These are phyloP conservation scores for Drosophila emarginata DNA, from an alignment of 2,888 invertebrate genomes.

Conservation along the genomic window DNA sequence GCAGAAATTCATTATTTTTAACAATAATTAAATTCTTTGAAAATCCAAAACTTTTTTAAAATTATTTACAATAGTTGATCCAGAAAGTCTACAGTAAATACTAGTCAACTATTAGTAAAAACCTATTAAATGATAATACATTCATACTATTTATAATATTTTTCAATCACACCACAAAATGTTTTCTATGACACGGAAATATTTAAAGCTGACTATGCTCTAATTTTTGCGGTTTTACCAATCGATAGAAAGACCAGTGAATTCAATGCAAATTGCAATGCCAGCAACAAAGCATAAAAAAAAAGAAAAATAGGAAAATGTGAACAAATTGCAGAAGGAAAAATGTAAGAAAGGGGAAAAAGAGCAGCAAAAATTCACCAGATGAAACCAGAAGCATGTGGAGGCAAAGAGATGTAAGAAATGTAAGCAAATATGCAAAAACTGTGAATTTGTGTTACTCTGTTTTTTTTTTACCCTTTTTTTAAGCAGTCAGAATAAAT, in stretches of 20 bases:
- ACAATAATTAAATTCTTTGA: too few species aligned
- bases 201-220: slow-evolving; percentile 21
- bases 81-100: too few species aligned
- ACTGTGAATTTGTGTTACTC: slow-evolving; percentile 64
- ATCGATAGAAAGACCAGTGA: slow-evolving; percentile 16
- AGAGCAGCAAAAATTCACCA: slow-evolving; percentile 39
- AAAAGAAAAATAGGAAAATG: slow-evolving; percentile 17
- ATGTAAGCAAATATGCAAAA: slow-evolving; percentile 66
- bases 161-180: neutral
- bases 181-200: neutral
- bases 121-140: neutral
- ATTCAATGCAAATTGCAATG: slow-evolving; percentile 46
- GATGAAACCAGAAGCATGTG: slow-evolving; percentile 31
- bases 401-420: slow-evolving; percentile 26
- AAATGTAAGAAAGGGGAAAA: slow-evolving; percentile 5
- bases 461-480: slow-evolving; percentile 8
- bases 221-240: slow-evolving; percentile 19
- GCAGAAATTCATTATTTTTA: too few species aligned
- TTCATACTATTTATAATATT: neutral
- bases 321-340: neutral
- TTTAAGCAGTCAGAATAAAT: too few species aligned
- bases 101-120: too few species aligned
- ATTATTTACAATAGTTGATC: too few species aligned
- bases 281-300: slow-evolving; percentile 21
- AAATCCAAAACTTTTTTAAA: too few species aligned